Evolutionary conservation across 2,113 vertebrate species (phyloP).

Genomic region (Apistogramma diplotaenia): DNA sequence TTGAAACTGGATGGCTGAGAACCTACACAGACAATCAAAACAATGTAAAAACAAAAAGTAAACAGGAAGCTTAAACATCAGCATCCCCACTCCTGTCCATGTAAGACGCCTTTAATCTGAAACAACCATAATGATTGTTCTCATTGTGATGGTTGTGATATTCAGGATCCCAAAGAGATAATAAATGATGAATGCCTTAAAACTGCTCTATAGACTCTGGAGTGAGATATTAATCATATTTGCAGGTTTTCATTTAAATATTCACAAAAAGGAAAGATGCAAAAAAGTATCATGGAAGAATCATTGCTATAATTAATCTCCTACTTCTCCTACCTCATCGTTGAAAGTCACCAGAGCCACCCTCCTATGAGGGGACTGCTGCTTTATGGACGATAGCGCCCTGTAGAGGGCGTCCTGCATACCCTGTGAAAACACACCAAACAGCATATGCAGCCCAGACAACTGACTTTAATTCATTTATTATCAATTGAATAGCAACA

Average conservation of each 20-base stretch:
- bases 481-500: background rate
- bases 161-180: background rate
- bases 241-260: background rate
- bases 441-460: background rate
- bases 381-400: conserved; percentile 56
- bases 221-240: background rate
- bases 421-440: conserved; percentile 43
- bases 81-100: background rate
- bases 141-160: background rate
- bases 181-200: background rate
- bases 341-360: conserved; percentile 78
- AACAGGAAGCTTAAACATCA: background rate
- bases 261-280: background rate
- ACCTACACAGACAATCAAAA: background rate
- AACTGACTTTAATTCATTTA: background rate
- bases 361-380: conserved; percentile 68
- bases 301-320: background rate
- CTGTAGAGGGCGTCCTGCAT: conserved; percentile 76
- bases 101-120: background rate
- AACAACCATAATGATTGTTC: background rate
- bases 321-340: conserved; percentile 63
- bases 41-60: accelerated
- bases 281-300: background rate
- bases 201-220: too few relatives aligned
- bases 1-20: too few relatives aligned